Base-by-base conservation (phyloP, 1,140 invertebrate genomes). In the Babylonia areolata region DNA sequence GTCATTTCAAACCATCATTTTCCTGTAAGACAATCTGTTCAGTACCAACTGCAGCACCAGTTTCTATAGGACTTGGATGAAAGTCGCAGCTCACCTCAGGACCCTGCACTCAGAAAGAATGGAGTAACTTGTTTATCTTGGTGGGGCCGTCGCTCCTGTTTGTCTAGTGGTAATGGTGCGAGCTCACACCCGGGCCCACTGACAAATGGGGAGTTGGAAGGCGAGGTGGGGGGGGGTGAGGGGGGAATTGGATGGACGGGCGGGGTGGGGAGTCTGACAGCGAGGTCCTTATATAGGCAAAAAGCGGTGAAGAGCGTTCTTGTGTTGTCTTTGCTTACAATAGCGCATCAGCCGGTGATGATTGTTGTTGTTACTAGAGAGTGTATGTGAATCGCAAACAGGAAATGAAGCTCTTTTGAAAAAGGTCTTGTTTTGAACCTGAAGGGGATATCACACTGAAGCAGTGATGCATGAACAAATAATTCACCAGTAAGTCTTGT, bases 41-140 rank as follows among this genome's bases (percentile, higher is more conserved):
- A 51, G 0, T 51, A 12, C 46, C 46, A 51, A 17, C 46, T 6
- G 23, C 58, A 23, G 58, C 58, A 31, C 58, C 23, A 23, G 58
- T 69, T 17, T 17, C 46, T n/a, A n/a, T n/a, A n/a, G n/a, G n/a
- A n/a, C n/a, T n/a, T n/a, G n/a, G n/a, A n/a, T n/a, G n/a, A n/a
- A n/a, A n/a, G n/a, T n/a, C n/a, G n/a, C n/a, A n/a, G n/a, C n/a
- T n/a, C n/a, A n/a, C n/a, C n/a, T n/a, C n/a, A n/a, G n/a, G n/a
- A n/a, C n/a, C n/a, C n/a, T n/a, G n/a, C n/a, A n/a, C n/a, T n/a
- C n/a, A n/a, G n/a, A n/a, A n/a, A n/a, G n/a, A 77, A 40, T 77
- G 75, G 75, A 37, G 12, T 28, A 40, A 39, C 37, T 77, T 77
- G 75, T 77, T 77, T 77, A 39, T 77, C 35, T 77, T 77, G 75